Base-by-base conservation (phyloP, 2,888 invertebrate species). In the Acronicta psi region DNA sequence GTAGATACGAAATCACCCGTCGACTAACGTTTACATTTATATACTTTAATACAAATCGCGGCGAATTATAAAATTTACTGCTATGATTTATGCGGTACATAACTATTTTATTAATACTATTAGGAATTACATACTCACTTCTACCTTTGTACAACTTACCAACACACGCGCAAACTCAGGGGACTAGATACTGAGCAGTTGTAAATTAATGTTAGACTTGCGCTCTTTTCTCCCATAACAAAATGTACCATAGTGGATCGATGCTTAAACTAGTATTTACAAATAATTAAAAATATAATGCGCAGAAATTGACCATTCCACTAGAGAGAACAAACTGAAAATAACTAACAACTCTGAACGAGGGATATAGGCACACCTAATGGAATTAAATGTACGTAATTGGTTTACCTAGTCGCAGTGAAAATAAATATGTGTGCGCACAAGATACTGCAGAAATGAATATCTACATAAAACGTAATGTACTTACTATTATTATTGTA, bases 311-410 rank as follows among this genome's bases (percentile, higher is more conserved):
- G 18, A 37, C 71, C 66, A 37, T 61, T 49, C 56, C 53, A 49
- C 62, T 49, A 49, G 59, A 53, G 56, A 62, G 47, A 56, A 60
- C 55, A 18, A 55, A 63, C 62, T 69, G 59, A 65, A 73, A 71
- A 74, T 69, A 77, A 72, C 73, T 70, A 69, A 76, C 73, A 80
- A 79, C 82, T 73, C 76, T 73, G 52, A 66, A 61, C 51, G 73
- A 63, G 67, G 69, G 70, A 69, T 77, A 71, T 69, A 75, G 67
- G 75, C 69, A 74, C 69, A 60, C 61, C 84, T 91, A 90, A 91
- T 87, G 80, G 83, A 83, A 90, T 92, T 90, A 90, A 71, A 77
- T 78, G 73, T 63, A 77, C 70, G 64, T 89, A 88, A 89, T 88
- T 87, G 88, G 90, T 85, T 90, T 90, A 89, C 77, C 72, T 68